phyloP scores from a whole-genome alignment of 1,140 invertebrate species.

The Coenobita brevimanus region DNA sequence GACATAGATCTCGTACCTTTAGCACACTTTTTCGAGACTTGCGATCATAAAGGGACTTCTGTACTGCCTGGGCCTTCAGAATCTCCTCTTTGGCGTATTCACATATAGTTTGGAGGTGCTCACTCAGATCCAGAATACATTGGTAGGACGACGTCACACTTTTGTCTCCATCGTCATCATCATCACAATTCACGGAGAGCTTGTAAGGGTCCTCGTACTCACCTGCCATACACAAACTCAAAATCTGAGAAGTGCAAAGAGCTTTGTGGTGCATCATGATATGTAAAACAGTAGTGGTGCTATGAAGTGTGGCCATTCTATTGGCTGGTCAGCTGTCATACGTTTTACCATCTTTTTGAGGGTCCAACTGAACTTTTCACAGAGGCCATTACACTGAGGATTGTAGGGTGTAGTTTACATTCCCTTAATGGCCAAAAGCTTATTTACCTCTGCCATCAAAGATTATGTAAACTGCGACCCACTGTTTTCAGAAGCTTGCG shows the following conservation, averaged over 20 bases:
- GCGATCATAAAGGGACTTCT: background rate
- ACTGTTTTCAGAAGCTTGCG: background rate
- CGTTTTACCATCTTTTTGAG: too few relatives aligned
- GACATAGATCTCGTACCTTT: background rate
- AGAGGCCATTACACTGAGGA: background rate
- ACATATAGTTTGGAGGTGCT: background rate
- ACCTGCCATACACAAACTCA: slow-evolving; percentile 2
- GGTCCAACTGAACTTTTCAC: too few relatives aligned
- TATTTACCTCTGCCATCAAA: too few relatives aligned
- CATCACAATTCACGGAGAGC: background rate
- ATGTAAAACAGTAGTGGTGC: too few relatives aligned
- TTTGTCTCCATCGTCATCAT: background rate
- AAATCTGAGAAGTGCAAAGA: slow-evolving; percentile 10
- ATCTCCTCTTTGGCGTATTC: background rate
- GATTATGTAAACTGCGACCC: background rate
- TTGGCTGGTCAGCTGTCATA: too few relatives aligned
- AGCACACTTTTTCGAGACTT: background rate
- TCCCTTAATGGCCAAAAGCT: too few relatives aligned
- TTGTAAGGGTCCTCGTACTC: background rate
- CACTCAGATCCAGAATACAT: background rate
- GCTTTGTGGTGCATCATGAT: too few relatives aligned
- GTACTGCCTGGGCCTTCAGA: too few relatives aligned
- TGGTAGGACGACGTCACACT: background rate
- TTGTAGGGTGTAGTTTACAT: background rate
- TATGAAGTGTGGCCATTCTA: background rate